Conservation (phyloP, 30 jellyfish, hydroid and myxozoan genomes). For the Aurelia aurita complex sp. Pacific region DNA sequence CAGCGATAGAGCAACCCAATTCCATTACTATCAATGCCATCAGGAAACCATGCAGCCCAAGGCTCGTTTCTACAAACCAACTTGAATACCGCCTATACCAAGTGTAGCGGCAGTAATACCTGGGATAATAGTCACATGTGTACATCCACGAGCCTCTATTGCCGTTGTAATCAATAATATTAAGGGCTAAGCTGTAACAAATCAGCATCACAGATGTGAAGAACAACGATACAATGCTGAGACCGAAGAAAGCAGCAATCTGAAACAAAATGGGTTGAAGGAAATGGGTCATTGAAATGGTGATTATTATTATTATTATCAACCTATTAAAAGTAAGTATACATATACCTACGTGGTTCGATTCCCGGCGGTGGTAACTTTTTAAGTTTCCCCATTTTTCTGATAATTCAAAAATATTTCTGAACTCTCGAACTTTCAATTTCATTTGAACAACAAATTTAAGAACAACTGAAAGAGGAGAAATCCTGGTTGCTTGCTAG, state of each 20-base stretch:
- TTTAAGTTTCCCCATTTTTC: no score
- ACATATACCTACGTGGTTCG: no score
- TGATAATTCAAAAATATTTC: no score
- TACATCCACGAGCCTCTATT: background rate
- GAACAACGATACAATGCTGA: slow-evolving; percentile 14
- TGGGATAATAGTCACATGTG: no score
- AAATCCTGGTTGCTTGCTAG: no score
- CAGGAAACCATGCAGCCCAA: slow-evolving; percentile 6
- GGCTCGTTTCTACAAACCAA: background rate
- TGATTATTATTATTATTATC: no score
- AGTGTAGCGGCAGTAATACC: background rate
- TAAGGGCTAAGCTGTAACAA: background rate
- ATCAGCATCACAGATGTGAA: slow-evolving; percentile 20
- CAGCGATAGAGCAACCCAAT: slow-evolving; percentile 21
- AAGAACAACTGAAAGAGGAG: no score
- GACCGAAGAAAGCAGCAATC: slow-evolving; percentile 19
- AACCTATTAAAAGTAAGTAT: no score
- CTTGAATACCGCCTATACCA: background rate
- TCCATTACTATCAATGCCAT: slow-evolving; percentile 9
- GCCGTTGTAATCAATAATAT: background rate
- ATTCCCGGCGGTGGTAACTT: no score
- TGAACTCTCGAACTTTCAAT: no score
- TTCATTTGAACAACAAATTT: no score
- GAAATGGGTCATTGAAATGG: no score
- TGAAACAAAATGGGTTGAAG: background rate